phyloP scores from a whole-genome alignment of 64 coral and sea anemone genomes.

The Stichodactyla mertensii region DNA sequence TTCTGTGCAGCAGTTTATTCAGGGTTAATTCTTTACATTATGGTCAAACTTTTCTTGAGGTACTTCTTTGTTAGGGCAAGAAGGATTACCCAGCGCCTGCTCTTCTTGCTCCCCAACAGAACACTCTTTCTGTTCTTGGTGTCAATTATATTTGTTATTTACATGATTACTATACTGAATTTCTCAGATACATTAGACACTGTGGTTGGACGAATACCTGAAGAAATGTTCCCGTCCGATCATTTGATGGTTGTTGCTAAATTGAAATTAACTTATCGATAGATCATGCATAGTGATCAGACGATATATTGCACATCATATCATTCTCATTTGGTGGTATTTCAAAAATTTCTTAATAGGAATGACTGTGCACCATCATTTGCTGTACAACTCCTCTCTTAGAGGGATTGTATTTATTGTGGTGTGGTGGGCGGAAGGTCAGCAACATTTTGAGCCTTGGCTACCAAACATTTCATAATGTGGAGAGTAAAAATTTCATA shows the following conservation, averaged over 20 bases:
- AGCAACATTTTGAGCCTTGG: too few relatives aligned
- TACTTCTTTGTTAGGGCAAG: constrained; percentile 23
- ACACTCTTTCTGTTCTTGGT: constrained; percentile 23
- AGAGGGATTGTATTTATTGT: too few relatives aligned
- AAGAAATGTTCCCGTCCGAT: constrained; percentile 96
- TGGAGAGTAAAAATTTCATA: too few relatives aligned
- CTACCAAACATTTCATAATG: too few relatives aligned
- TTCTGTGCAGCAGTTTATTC: constrained; percentile 25
- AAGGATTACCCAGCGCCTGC: constrained; percentile 16
- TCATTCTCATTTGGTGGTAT: too few relatives aligned
- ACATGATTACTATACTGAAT: constrained; percentile 41
- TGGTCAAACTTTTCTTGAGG: constrained; percentile 34
- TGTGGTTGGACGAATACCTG: constrained; percentile 58
- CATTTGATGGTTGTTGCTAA: constrained; percentile 64
- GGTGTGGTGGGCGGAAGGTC: too few relatives aligned
- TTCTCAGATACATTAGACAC: constrained; percentile 67
- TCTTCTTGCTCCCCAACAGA: constrained; percentile 66
- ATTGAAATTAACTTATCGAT: constrained; percentile 46
- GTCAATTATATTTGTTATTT: constrained; percentile 17
- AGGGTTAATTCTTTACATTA: constrained; percentile 53
- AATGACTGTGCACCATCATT: too few relatives aligned
- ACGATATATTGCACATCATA: too few relatives aligned
- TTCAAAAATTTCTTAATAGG: too few relatives aligned
- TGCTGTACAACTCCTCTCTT: too few relatives aligned
- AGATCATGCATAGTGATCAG: background rate